Evolutionary conservation across 2,888 invertebrate genomes (phyloP), one percentile per base, ranked within the genome.

Genomic region (Tetragonula carbonaria): DNA sequence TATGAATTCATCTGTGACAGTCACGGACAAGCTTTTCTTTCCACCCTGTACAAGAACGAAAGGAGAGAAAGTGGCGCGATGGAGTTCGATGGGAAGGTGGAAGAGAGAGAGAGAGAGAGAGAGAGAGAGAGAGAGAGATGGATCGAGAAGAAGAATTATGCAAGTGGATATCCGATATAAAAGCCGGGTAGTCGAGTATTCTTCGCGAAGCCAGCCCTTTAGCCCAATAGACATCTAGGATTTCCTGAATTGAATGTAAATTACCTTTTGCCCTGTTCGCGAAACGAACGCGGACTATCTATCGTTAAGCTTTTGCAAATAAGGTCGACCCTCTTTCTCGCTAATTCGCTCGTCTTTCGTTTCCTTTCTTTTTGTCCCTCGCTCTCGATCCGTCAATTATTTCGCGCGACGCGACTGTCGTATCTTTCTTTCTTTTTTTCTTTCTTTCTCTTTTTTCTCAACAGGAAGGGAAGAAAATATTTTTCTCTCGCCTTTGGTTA

Each of bases 161-260:
- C 93, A 93, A 91, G 91, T 91, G 87, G 87, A 91, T 92, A 91
- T 90, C 88, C 88, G 90, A 84, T 84, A 84, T 88, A 89, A 84
- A 84, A 83, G 79, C 80, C 80, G 75, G 84, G 84, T 89, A 88
- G 88, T 88, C 88, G 89, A 87, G 88, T 88, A 91, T 92, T 91
- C 90, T 92, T 91, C 90, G 86, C 87, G 85, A 87, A 87, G 85
- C 67, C 78, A 83, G 87, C 87, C 88, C 80, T 90, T 91, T 89
- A 88, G 87, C 90, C 45, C 90, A 91, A 92, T 92, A 91, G 89
- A 92, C 91, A 92, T 91, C 90, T 88, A 87, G 91, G 92, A 92
- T 92, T 92, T 91, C 85, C 91, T 91, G 92, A 92, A 93, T 93
- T 92, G 91, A 92, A 92, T 92, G 91, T 92, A 93, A 93, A 93